Evolutionary conservation across 2,888 invertebrate genomes (phyloP), one percentile per base, ranked within the genome.

Genomic region (Drosophila gaucha): DNA sequence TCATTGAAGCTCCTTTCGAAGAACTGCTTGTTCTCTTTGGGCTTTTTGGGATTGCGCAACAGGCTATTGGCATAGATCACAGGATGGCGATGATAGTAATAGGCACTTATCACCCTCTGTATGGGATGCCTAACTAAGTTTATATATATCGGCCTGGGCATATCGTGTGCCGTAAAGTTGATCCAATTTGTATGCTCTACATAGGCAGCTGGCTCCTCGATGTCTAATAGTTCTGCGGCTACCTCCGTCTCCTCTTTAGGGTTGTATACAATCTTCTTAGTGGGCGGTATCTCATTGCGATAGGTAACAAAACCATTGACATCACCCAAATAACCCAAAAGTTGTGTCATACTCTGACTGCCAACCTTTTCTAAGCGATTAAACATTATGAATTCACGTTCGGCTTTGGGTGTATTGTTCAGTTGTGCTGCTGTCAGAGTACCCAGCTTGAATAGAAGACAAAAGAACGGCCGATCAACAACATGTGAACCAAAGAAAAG

Each of bases 321-420:
- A 1, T 28, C 6, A 5, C 87, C 94, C 47, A 97, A 92, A 54
- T 95, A 92, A 62, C 95, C 91, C 30, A 97, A 91, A 9, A 97
- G 93, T 88, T 95, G 95, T 95, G 96, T 96, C 90, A 97, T 95
- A 10, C 97, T 96, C 92, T 97, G 96, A 50, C 96, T 96, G 66
- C 97, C 97, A 24, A 97, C 97, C 92, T 97, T 97, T n/a, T 97
- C 97, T 52, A 97, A 96, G 20, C 97, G 93, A 91, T 97, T 97
- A 92, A 97, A 97, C 92, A 97, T 95, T 36, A 97, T 90, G 36
- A 96, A 93, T 46, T 96, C 94, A 20, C 94, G 93, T 43, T 90
- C 83, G 2, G 91, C 90, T 24, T 76, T 82, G 26, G 54, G 78
- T 0, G 91, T 91, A 60, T 90, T 90, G 58, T 90, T 90, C 26